Evolutionary conservation across 2,888 invertebrate genomes (phyloP), one percentile per base, ranked within the genome.

Genomic region (Catocala sponsa): DNA sequence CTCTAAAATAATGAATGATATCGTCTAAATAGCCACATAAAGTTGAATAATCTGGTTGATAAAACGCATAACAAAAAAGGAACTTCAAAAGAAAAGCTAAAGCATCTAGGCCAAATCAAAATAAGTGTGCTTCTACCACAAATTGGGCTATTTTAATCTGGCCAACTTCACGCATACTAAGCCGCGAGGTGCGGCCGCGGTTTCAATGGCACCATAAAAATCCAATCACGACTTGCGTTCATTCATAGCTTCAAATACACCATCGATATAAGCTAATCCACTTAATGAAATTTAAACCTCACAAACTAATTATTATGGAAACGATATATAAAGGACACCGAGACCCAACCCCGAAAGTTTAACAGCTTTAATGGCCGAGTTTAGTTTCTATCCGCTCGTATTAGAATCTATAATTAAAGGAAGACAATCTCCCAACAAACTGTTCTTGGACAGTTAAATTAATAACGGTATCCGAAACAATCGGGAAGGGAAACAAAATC

Each of bases 201-300:
- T 70, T 62, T 52, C 52, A 74, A 70, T 63, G 48, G 55, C 60
- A 61, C 13, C 52, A 65, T 68, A 73, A 66, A 71, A 73, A 62
- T 65, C 13, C 60, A 72, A 74, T 76, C 72, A 68, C 58, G 59
- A 41, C 12, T 52, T 54, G 49, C 49, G 42, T 35, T 54, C 51
- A 56, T 53, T 66, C 63, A 58, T 50, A 41, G 6, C 49, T 35
- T 42, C 43, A 38, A 42, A 47, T 46, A 46, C 46, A 25, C 35
- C 6, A 44, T 43, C 46, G 59, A 65, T 56, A 54, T 38, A 60
- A 52, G 35, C 49, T 60, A 60, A 71, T 65, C 54, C 50, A 57
- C 55, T 61, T 66, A 55, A 66, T 72, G 64, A 59, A 48, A 65
- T 63, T 35, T 55, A 35, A 61, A 61, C 12, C 53, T 60, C 61